Conservation (phyloP, 2,888 invertebrate genomes). For the Parnassius smintheus region DNA sequence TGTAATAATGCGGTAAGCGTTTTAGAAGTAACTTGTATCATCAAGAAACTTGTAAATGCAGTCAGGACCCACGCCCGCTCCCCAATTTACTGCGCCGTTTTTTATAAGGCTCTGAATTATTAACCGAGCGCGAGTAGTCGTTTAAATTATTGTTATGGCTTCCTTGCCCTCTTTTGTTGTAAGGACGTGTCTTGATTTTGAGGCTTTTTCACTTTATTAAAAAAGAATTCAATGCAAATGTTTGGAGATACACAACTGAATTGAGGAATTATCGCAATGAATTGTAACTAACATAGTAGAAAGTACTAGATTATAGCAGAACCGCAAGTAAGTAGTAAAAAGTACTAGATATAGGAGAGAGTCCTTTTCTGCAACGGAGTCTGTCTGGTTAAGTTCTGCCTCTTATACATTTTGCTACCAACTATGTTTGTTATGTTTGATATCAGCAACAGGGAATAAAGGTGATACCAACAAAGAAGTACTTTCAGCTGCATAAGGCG, state of each 20-base stretch:
- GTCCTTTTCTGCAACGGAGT: too few relatives aligned
- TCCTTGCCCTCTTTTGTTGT: slow-evolving; percentile 31
- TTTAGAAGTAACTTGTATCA: slow-evolving; percentile 18
- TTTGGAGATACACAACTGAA: neutral
- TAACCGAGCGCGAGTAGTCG: slow-evolving; percentile 54
- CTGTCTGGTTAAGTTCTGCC: too few relatives aligned
- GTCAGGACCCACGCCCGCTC: slow-evolving; percentile 16
- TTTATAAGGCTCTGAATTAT: slow-evolving; percentile 70
- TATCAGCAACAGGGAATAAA: too few relatives aligned
- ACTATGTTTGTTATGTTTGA: too few relatives aligned
- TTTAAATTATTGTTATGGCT: slow-evolving; percentile 65
- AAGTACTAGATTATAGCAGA: neutral
- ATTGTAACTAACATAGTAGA: neutral
- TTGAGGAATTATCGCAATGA: neutral
- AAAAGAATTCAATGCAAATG: neutral
- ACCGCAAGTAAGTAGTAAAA: too few relatives aligned
- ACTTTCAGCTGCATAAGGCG: too few relatives aligned
- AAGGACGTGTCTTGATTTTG: slow-evolving; percentile 43
- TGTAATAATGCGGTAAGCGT: neutral
- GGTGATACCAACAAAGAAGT: too few relatives aligned
- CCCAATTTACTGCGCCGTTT: slow-evolving; percentile 43
- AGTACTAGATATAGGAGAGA: too few relatives aligned
- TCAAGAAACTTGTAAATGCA: slow-evolving; percentile 24
- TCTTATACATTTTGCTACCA: too few relatives aligned
- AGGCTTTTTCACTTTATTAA: slow-evolving; percentile 3